These are phyloP conservation scores for Xenopus laevis DNA, from an alignment of 2,113 vertebrate genomes.

Conservation along the genomic window DNA sequence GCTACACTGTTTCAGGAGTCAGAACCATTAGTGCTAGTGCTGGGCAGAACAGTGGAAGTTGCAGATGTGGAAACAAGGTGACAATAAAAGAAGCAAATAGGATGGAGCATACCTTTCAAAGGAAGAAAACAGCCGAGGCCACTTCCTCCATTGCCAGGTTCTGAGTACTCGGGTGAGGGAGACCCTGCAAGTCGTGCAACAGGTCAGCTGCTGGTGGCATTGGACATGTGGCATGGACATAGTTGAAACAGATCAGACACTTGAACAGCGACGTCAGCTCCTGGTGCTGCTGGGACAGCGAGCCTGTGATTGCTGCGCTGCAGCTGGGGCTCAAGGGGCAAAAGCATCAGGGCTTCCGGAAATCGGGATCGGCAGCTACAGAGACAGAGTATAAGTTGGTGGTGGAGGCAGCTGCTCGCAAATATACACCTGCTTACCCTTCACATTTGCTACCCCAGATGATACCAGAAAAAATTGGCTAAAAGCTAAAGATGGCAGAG, in stretches of 20 bases:
- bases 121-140: slow-evolving; percentile 75
- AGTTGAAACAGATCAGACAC: slow-evolving; percentile 80
- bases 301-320: slow-evolving; percentile 51
- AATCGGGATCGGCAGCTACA: slow-evolving; percentile 52
- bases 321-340: slow-evolving; percentile 23
- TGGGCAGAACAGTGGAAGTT: too few relatives aligned
- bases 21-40: too few relatives aligned
- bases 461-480: too few relatives aligned
- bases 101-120: slow-evolving; percentile 70
- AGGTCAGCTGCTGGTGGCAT: slow-evolving; percentile 78
- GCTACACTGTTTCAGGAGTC: too few relatives aligned
- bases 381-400: slow-evolving; percentile 52
- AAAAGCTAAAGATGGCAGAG: too few relatives aligned
- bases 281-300: slow-evolving; percentile 66
- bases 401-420: slow-evolving; percentile 49
- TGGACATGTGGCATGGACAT: slow-evolving; percentile 76
- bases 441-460: too few relatives aligned
- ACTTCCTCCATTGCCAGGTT: slow-evolving; percentile 83
- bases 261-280: slow-evolving; percentile 78
- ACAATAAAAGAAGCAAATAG: background rate
- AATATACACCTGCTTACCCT: too few relatives aligned
- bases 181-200: slow-evolving; percentile 76
- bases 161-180: slow-evolving; percentile 74
- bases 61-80: too few relatives aligned
- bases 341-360: slow-evolving; percentile 15